Conservation (phyloP, 2,113 vertebrate genomes). For the Ia io region DNA sequence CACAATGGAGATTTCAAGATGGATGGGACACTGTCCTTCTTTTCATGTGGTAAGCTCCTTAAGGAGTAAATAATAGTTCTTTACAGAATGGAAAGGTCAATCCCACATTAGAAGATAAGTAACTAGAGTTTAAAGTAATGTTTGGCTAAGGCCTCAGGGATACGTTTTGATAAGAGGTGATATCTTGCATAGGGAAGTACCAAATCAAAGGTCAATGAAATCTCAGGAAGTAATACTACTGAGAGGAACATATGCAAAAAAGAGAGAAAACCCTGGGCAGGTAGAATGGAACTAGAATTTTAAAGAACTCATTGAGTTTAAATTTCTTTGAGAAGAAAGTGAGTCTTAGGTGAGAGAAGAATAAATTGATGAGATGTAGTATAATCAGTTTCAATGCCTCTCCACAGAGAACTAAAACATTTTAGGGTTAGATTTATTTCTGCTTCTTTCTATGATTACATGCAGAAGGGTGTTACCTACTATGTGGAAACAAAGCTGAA, state of each 20-base stretch:
- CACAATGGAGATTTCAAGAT: not conserved
- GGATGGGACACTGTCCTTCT: not conserved
- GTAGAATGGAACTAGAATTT: not conserved
- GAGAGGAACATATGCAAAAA: not conserved
- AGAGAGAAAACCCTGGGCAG: not conserved
- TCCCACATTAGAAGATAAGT: not conserved
- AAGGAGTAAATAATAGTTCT: not conserved
- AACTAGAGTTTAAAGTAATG: not conserved
- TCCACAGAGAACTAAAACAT: not conserved
- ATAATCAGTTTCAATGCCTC: not conserved
- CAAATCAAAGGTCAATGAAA: not conserved
- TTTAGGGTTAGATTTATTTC: not conserved
- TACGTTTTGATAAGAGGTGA: not conserved
- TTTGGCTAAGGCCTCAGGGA: not conserved
- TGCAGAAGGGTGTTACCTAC: not conserved
- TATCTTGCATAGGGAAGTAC: not conserved
- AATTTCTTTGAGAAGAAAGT: not conserved
- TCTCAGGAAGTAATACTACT: not conserved
- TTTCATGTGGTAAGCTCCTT: conserved; percentile 9
- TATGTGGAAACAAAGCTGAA: not conserved
- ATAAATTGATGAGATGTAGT: not conserved
- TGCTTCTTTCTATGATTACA: not conserved
- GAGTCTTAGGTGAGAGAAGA: not conserved
- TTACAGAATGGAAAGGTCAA: conserved; percentile 34
- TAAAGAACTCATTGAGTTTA: not conserved